A percentile compares a stretch with the other conserved stretches of the same genome.
Evolutionary conservation across 2,888 invertebrate species (phyloP).

Genomic region (Melitaea athalia): DNA sequence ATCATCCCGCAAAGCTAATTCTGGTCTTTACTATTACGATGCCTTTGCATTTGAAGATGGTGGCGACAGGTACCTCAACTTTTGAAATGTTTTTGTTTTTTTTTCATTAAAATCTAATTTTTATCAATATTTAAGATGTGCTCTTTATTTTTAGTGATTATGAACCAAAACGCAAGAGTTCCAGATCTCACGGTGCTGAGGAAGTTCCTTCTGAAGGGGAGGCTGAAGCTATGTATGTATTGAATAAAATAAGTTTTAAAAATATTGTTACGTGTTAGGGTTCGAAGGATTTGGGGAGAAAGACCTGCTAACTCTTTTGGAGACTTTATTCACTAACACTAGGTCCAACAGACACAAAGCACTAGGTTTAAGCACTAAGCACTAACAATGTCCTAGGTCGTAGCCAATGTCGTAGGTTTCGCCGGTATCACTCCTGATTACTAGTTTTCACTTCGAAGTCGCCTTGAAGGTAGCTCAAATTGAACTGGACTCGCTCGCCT

Average conservation of each 20-base stretch:
- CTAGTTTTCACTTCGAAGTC: no score
- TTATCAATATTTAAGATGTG: not conserved
- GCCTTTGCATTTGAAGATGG: constrained; percentile 23
- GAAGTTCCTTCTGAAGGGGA: constrained; percentile 29
- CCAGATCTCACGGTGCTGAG: constrained; percentile 29
- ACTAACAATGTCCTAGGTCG: no score
- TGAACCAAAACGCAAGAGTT: constrained; percentile 34
- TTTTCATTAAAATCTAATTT: not conserved
- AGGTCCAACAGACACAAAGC: no score
- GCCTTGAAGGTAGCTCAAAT: no score
- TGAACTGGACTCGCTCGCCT: no score
- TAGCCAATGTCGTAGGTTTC: no score
- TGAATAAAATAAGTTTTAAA: not conserved
- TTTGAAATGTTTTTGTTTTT: not conserved
- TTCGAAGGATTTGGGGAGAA: no score
- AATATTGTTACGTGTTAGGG: no score
- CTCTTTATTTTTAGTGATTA: constrained; percentile 35
- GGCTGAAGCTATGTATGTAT: constrained; percentile 30
- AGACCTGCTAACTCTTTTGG: no score
- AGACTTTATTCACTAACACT: no score
- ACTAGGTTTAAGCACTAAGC: no score
- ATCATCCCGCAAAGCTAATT: constrained; percentile 34
- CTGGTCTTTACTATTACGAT: constrained; percentile 32
- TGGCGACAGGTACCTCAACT: constrained; percentile 29
- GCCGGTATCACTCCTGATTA: no score